phyloP scores from a whole-genome alignment of 2,113 vertebrate species.

The Chloropsis hardwickii region DNA sequence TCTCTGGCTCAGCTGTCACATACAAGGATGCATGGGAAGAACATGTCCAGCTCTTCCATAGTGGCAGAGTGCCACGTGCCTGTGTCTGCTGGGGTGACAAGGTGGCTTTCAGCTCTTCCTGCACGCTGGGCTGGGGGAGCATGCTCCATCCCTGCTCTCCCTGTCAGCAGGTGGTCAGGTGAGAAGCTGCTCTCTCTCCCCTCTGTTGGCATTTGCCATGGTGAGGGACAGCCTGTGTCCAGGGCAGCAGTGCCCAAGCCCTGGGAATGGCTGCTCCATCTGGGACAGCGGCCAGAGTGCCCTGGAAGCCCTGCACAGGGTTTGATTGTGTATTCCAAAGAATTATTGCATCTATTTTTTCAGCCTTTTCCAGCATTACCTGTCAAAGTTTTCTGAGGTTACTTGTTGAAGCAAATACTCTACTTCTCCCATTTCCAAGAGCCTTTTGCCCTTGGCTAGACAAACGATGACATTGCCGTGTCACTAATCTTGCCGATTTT shows the following conservation, averaged over 20 bases:
- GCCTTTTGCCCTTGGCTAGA: conserved; percentile 38
- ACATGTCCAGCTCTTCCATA: neutral
- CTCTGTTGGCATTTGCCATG: neutral
- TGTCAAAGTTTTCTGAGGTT: neutral
- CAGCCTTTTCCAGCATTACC: neutral
- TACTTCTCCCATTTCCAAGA: neutral
- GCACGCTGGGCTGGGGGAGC: fast-evolving
- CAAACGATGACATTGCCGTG: neutral
- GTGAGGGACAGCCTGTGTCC: fast-evolving
- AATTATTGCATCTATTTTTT: neutral
- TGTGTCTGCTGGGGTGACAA: neutral
- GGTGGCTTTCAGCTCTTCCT: neutral
- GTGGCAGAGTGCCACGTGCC: neutral
- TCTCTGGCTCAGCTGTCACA: neutral
- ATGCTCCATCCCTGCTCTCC: fast-evolving
- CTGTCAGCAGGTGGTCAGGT: neutral
- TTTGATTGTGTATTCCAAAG: neutral
- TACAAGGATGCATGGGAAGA: neutral
- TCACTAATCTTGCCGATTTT: conserved; percentile 15
- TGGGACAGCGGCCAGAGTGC: neutral
- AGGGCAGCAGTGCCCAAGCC: neutral
- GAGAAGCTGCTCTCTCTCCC: neutral
- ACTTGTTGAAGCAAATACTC: neutral
- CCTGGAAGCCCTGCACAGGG: neutral
- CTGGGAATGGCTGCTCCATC: neutral